phyloP scores from a whole-genome alignment of 2,888 invertebrate genomes.

The Metacarcinus magister region DNA sequence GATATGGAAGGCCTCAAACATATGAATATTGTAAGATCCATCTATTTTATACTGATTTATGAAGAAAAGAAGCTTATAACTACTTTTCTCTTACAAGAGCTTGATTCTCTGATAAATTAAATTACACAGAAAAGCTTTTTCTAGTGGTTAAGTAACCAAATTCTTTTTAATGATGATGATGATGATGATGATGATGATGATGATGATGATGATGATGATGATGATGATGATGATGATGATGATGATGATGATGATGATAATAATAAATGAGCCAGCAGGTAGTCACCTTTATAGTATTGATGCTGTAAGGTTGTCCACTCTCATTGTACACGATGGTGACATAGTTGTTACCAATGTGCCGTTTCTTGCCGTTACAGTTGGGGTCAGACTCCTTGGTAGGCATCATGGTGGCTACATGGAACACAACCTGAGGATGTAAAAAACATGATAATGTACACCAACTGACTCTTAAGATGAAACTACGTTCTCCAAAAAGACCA shows the following conservation, averaged over 20 bases:
- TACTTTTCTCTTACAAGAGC: too few species aligned
- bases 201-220: not conserved
- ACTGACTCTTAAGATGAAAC: not conserved
- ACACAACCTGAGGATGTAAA: conserved; percentile 88
- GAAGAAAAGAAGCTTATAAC: too few species aligned
- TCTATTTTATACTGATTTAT: too few species aligned
- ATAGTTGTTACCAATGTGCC: conserved; percentile 98
- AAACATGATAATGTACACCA: not conserved
- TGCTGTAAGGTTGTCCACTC: conserved; percentile 92
- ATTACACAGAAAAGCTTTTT: too few species aligned
- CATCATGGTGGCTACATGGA: conserved; percentile 98
- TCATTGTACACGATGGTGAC: conserved; percentile 99
- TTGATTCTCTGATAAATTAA: too few species aligned
- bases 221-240: too few species aligned
- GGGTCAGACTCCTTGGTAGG: conserved; percentile 94
- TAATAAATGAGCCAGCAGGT: not conserved
- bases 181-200: too few species aligned
- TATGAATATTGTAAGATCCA: too few species aligned
- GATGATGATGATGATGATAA: not conserved
- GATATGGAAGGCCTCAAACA: too few species aligned
- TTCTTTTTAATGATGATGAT: not conserved
- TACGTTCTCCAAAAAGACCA: not conserved
- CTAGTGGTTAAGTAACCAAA: too few species aligned
- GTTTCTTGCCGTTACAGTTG: conserved; percentile 95
- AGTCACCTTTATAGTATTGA: conserved; percentile 94